phyloP scores from a whole-genome alignment of 2,797 vertebrate genomes.

The Clamator glandarius region DNA sequence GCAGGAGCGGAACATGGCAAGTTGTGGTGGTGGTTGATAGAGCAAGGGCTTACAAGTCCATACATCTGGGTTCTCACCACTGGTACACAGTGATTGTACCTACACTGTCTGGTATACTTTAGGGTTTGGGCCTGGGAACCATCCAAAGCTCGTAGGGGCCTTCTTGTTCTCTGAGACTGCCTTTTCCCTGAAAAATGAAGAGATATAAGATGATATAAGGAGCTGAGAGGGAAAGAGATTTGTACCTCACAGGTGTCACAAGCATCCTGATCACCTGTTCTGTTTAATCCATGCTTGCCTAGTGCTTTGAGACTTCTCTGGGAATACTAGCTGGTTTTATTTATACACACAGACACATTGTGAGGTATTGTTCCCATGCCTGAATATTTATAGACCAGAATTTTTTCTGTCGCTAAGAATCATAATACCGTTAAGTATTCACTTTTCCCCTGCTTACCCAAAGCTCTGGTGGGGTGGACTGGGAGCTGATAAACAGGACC shows the following conservation, averaged over 20 bases:
- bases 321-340: neutral
- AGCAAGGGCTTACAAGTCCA: rapidly evolving
- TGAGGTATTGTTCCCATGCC: neutral
- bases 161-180: neutral
- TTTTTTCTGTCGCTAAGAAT: neutral
- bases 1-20: neutral
- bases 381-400: neutral
- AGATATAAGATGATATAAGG: neutral
- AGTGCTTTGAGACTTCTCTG: neutral
- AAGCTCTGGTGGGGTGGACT: neutral
- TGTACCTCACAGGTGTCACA: neutral
- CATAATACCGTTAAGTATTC: neutral
- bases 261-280: neutral
- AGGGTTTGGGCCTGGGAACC: neutral
- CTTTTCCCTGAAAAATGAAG: neutral
- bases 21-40: neutral
- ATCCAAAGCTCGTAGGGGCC: neutral
- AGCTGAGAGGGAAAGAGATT: neutral
- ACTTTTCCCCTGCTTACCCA: neutral
- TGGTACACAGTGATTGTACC: neutral
- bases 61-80: neutral
- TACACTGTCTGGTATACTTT: neutral
- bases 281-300: neutral
- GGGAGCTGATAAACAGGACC: neutral
- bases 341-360: neutral